A percentile compares a stretch with the other conserved stretches of the same genome.
Evolutionary conservation across 2,113 vertebrate species (phyloP).

Genomic region (Seriola quinqueradiata): DNA sequence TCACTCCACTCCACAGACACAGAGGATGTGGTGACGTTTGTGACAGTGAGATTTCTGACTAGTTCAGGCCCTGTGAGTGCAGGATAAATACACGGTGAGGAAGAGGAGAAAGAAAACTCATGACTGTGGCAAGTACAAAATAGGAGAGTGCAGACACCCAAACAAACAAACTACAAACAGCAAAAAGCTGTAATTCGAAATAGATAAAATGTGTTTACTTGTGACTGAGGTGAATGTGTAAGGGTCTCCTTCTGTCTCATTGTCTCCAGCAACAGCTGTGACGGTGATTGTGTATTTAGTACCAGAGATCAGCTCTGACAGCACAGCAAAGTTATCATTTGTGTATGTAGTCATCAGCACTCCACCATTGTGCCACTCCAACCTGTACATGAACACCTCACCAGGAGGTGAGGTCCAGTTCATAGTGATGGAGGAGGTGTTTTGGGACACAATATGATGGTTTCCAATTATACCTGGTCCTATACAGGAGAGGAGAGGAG

Average conservation of each 20-base stretch:
- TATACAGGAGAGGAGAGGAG: no score
- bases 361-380: constrained; percentile 20
- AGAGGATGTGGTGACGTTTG: constrained; percentile 34
- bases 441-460: neutral
- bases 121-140: no score
- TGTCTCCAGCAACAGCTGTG: constrained; percentile 23
- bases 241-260: constrained; percentile 18
- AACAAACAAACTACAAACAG: no score
- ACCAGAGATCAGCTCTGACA: constrained; percentile 44
- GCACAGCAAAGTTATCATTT: neutral
- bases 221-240: neutral
- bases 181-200: no score
- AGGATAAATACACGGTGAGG: no score
- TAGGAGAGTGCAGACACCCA: no score
- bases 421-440: constrained; percentile 36
- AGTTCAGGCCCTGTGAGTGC: constrained; percentile 32
- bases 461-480: neutral
- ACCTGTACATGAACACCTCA: constrained; percentile 15
- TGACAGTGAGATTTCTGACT: neutral
- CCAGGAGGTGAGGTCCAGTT: constrained; percentile 44
- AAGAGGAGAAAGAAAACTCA: no score
- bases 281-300: constrained; percentile 42
- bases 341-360: rapidly evolving
- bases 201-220: constrained; percentile 1
- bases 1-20: constrained; percentile 48